Conservation (phyloP, 2,888 invertebrate species). For the Phania funesta region DNA sequence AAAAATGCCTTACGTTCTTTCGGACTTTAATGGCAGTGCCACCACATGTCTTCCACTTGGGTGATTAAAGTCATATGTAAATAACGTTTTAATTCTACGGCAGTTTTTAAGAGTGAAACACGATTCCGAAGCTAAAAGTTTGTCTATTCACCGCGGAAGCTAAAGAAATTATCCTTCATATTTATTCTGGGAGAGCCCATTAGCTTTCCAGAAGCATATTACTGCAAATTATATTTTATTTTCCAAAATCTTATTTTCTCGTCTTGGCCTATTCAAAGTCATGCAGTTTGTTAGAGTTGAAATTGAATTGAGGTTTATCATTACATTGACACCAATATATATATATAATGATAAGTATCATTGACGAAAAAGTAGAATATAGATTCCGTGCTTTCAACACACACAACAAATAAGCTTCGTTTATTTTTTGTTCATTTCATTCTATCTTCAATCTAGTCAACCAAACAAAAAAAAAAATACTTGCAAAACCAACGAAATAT, state of each 20-base stretch:
- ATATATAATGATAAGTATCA: slow-evolving; percentile 30
- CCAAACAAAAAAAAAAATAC: not conserved
- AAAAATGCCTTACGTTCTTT: too few relatives aligned
- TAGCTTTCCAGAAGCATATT: too few relatives aligned
- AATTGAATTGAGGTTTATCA: slow-evolving; percentile 42
- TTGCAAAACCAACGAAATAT: slow-evolving; percentile 16
- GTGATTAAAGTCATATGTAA: too few relatives aligned
- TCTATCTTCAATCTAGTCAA: not conserved
- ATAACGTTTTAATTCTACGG: too few relatives aligned
- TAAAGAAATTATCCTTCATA: too few relatives aligned
- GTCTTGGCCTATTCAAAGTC: not conserved
- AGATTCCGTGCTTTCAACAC: slow-evolving; percentile 28
- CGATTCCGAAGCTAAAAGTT: too few relatives aligned
- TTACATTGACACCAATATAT: slow-evolving; percentile 43
- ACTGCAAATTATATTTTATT: too few relatives aligned
- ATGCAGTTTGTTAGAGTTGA: slow-evolving; percentile 15
- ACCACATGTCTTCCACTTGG: too few relatives aligned
- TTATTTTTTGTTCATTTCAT: not conserved
- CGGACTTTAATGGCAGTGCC: too few relatives aligned
- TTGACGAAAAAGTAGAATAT: slow-evolving; percentile 38
- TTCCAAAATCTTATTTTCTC: not conserved
- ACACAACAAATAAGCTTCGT: slow-evolving; percentile 38
- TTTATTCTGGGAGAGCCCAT: too few relatives aligned
- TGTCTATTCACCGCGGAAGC: too few relatives aligned
- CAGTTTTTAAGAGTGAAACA: too few relatives aligned